phyloP scores from a whole-genome alignment of 1,140 invertebrate genomes.

The Hyles vespertilio region DNA sequence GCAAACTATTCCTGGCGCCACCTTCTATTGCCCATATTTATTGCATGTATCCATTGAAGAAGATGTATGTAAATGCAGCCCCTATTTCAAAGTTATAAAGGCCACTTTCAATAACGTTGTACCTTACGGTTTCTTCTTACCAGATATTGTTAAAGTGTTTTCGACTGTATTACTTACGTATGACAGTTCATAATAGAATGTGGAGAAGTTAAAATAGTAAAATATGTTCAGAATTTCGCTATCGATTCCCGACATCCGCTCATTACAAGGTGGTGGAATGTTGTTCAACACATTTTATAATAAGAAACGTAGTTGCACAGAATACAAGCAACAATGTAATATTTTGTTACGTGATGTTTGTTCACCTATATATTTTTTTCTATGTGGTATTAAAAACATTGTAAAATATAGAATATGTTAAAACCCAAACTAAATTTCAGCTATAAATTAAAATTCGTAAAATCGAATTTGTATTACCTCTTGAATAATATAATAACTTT shows the following conservation, averaged over 20 bases:
- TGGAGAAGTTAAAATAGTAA: constrained; percentile 41
- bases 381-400: no score
- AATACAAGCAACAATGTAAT: no score
- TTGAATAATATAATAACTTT: no score
- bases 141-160: constrained; percentile 17
- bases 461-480: no score
- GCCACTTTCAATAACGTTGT: constrained; percentile 47
- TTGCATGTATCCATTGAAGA: constrained; percentile 39
- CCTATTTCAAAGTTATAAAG: constrained; percentile 56
- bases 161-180: background rate
- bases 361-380: no score
- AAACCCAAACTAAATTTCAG: no score
- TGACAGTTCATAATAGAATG: constrained; percentile 31
- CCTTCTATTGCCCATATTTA: constrained; percentile 61
- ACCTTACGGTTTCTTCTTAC: constrained; percentile 33
- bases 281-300: constrained; percentile 55
- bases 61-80: constrained; percentile 46
- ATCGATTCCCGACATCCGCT: constrained; percentile 66
- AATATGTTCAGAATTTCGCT: constrained; percentile 63
- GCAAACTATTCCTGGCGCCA: constrained; percentile 55
- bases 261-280: constrained; percentile 70
- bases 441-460: no score
- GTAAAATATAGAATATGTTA: no score
- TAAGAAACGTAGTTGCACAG: no score
- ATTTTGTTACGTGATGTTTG: no score